Evolutionary conservation across 2,888 invertebrate genomes (phyloP), one percentile per base, ranked within the genome.

Genomic region (Tetragonisca angustula): DNA sequence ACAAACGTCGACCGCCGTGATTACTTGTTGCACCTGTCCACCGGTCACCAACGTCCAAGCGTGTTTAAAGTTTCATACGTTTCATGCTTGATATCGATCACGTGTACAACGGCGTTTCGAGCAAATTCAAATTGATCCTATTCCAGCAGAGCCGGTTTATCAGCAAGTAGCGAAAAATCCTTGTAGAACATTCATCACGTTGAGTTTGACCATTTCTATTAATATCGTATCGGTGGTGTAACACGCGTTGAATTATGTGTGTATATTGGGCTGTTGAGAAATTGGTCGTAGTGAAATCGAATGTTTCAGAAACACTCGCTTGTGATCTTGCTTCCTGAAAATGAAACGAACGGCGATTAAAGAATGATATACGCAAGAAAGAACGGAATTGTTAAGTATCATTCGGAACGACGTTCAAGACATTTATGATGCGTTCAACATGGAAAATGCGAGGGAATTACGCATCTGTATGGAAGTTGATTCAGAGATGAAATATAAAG

Each of bases 11-110:
- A 76, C 76, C 73, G 65, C 59, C 75, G 68, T 36, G 74, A 84
- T 76, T 49, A 69, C 73, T 67, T 49, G 71, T 83, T 73, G 73
- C 79, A 84, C 84, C 84, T 84, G 84, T 77, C 69, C 43, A n/a
- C 76, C 73, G 62, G 59, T 76, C 83, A 70, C 80, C 80, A 73
- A 68, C 50, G 70, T 70, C 49, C 50, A 2, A 56, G 49, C 0
- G 65, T 65, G 61, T 76, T 79, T 69, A 76, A 50, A 56, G 49
- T 76, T 61, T 69, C 70, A 24, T 59, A n/a, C 24, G 70, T 56
- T 17, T 61, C 36, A 52, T 32, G 56, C 68, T 59, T 52, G 72
- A 61, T 70, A n/a, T 36, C 36, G 27, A 62, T 79, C 80, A 70
- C 64, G 79, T 64, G 24, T 56, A 50, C 69, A 27, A 4, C 54